These are phyloP conservation scores for Chrysolina americana DNA, from an alignment of 2,888 invertebrate genomes.

Conservation along the genomic window DNA sequence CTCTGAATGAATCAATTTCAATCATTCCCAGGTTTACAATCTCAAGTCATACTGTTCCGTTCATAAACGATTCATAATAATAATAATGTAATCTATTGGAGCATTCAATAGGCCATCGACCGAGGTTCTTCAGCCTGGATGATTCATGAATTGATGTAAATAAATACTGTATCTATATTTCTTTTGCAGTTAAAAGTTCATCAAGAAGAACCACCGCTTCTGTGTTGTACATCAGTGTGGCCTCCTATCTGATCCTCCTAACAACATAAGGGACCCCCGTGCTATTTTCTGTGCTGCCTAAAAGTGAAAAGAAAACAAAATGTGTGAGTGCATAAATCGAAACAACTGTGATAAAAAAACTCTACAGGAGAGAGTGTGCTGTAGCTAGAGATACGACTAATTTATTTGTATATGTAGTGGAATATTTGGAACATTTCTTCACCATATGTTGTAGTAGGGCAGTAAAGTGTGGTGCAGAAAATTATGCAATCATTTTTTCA, in stretches of 20 bases:
- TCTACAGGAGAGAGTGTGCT: neutral
- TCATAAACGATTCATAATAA: too few species aligned
- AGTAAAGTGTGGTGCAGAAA: neutral
- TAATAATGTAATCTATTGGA: too few species aligned
- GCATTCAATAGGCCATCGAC: too few species aligned
- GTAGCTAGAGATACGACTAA: neutral
- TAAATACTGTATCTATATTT: conserved; percentile 23
- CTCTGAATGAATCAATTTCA: too few species aligned
- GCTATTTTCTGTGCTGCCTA: neutral
- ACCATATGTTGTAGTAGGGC: neutral
- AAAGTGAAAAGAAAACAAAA: neutral
- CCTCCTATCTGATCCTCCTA: conserved; percentile 9
- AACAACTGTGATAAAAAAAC: conserved; percentile 22
- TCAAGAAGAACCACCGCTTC: conserved; percentile 40
- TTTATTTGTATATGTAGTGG: conserved; percentile 2
- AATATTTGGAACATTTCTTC: neutral
- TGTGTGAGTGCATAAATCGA: conserved; percentile 9
- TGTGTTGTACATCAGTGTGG: conserved; percentile 33
- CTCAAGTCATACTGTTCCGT: too few species aligned
- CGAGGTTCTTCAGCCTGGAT: too few species aligned
- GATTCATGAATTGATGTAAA: neutral
- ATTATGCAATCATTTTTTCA: neutral
- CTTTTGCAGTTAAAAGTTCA: conserved; percentile 59
- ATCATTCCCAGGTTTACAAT: too few species aligned
- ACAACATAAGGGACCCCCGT: conserved; percentile 15